Base-by-base conservation (phyloP, 2,113 vertebrate species). In the Prochilodus magdalenae region DNA sequence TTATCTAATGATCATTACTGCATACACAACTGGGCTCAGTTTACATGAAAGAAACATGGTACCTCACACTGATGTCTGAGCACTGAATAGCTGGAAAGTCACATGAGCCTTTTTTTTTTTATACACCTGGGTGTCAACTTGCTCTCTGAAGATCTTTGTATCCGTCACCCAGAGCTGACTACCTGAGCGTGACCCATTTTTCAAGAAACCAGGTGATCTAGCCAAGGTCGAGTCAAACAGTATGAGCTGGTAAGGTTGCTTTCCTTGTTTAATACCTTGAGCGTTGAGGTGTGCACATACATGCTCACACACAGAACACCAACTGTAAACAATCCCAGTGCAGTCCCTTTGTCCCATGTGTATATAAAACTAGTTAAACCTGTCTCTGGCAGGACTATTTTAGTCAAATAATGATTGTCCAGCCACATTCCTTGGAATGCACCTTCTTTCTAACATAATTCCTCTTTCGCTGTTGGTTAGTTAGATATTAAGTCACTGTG, bases 171-270 rank as follows among this genome's bases (percentile, higher is more conserved):
- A 63, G 79, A 75, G 29, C 71, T 65, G 16, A 71, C 70, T 77
- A 49, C 67, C 53, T 72, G 67, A 79, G 40, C 53, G 75, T 80
- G 73, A 88, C 79, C 81, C n/a, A 87, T 76, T 79, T 88, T 77
- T 62, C 27, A 51, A 30, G 6, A 47, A 57, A 33, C 59, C 55
- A 69, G 49, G n/a, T 75, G 47, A 76, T 80, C 65, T 84, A 63
- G 60, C 75, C n/a, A 59, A 36, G 47, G 5, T 73, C 62, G 49
- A 14, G 77, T 75, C 78, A 51, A 66, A 66, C 75, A 33, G 60
- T 12, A 0, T 20, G 33, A 47, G 36, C 57, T 10, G 22, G 49
- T 60, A 76, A 22, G 26, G 27, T 13, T 12, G 57, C 12, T 60
- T 36, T 67, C 33, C 4, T n/a, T 40, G n/a, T 3, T 57, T 4